Base-by-base conservation (phyloP, 2,113 vertebrate genomes). In the Fulica atra region DNA sequence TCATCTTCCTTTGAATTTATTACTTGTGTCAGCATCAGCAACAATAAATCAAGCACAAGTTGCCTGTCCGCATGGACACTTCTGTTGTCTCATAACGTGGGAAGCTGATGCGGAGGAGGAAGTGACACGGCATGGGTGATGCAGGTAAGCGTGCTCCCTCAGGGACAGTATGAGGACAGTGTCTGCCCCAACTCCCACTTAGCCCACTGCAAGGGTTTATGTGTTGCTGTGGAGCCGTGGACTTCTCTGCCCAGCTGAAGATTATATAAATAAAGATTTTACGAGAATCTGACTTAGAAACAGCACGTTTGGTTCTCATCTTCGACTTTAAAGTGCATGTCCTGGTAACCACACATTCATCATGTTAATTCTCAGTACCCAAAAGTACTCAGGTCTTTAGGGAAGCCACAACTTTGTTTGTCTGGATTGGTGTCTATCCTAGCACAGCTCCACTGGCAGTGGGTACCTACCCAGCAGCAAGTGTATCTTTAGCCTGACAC, bases 1-100 rank as follows among this genome's bases (percentile, higher is more conserved):
- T 97, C 97, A 90, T 96, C 77, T 84, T 96, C 60, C 74, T 93
- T 96, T 96, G 95, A 95, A 97, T 97, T 94, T 96, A 95, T 97
- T 96, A 96, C 50, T 95, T 95, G 50, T 96, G 87, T 96, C 89
- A 96, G 91, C 66, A 96, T 93, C 80, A 92, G 78, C 1, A 11
- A 95, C 90, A 94, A 97, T 90, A 96, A 97, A 96, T 95, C 93
- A 97, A 92, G 73, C 71, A 94, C 71, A 95, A 92, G 85, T 36
- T 93, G 78, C 63, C 60, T 86, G 70, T 93, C 79, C 0, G 14
- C 72, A 60, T 57, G 64, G 78, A 80, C 83, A 71, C n/a, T 92
- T 82, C 86, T 95, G 57, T 92, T 93, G 82, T 88, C 57, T 89
- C 91, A 54, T 89, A 88, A 79, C 0, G 16, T 54, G 53, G 91